phyloP scores from a whole-genome alignment of 2,888 invertebrate genomes.

The Amphipyra berbera region DNA sequence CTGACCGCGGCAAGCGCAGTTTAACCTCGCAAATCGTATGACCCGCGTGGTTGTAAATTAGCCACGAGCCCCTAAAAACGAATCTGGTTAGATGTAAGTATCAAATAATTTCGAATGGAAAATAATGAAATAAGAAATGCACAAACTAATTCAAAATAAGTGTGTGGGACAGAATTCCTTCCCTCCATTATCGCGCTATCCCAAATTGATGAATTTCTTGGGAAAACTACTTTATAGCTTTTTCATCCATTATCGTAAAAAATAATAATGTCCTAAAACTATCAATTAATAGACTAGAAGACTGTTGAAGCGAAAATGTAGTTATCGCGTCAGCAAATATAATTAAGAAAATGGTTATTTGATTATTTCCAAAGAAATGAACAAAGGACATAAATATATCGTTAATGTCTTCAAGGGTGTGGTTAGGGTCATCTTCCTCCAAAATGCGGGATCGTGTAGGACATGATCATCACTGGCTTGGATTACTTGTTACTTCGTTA shows the following conservation, averaged over 20 bases:
- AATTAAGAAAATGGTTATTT: conserved; percentile 60
- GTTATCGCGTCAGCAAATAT: conserved; percentile 29
- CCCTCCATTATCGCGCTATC: too few relatives aligned
- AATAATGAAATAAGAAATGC: neutral
- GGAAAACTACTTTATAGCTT: too few relatives aligned
- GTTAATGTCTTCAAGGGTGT: conserved; percentile 5
- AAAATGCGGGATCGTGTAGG: conserved; percentile 17
- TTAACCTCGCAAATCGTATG: too few relatives aligned
- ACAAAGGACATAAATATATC: conserved; percentile 6
- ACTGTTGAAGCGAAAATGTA: conserved; percentile 9
- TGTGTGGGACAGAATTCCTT: too few relatives aligned
- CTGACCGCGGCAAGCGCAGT: too few relatives aligned
- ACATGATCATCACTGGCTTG: conserved; percentile 6
- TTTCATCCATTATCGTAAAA: conserved; percentile 3
- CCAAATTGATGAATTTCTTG: too few relatives aligned
- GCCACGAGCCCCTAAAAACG: too few relatives aligned
- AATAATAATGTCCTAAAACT: conserved; percentile 4
- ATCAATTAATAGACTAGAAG: conserved; percentile 22
- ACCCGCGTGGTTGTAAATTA: too few relatives aligned
- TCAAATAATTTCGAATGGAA: neutral
- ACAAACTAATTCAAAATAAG: neutral
- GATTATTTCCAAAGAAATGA: conserved; percentile 33
- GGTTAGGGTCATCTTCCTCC: conserved; percentile 23
- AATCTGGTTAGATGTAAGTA: neutral
- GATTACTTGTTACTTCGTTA: conserved; percentile 19